Evolutionary conservation across 2,113 vertebrate species (phyloP).

Genomic region (Rana temporaria): DNA sequence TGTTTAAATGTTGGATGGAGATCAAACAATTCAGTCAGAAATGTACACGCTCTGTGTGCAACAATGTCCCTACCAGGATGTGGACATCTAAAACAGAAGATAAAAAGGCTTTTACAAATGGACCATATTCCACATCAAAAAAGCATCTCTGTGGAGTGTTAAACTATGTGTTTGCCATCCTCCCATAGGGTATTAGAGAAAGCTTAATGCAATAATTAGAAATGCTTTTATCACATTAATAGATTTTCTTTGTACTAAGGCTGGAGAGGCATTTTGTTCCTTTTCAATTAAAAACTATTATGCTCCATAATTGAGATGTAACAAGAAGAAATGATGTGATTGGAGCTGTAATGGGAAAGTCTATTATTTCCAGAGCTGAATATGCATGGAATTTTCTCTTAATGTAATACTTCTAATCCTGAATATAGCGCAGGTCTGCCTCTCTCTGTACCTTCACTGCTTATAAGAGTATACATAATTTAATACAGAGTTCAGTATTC

Average conservation of each 20-base stretch:
- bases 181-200: conserved; percentile 59
- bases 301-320: conserved; percentile 46
- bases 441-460: too few species aligned
- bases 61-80: too few species aligned
- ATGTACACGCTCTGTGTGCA: too few species aligned
- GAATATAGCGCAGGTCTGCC: neutral
- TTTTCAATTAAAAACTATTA: conserved; percentile 59
- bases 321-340: conserved; percentile 45
- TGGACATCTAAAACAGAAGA: conserved; percentile 3
- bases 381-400: neutral
- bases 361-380: conserved; percentile 25
- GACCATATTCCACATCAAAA: conserved; percentile 24
- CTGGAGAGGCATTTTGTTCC: conserved; percentile 48
- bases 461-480: too few species aligned
- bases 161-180: conserved; percentile 58
- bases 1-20: too few species aligned
- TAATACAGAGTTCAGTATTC: too few species aligned
- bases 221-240: conserved; percentile 48
- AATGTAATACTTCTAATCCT: neutral
- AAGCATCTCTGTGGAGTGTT: conserved; percentile 33
- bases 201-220: conserved; percentile 58
- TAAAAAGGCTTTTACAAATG: conserved; percentile 27
- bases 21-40: too few species aligned
- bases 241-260: conserved; percentile 49
- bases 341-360: conserved; percentile 54